Evolutionary conservation across 2,888 invertebrate genomes (phyloP).

Genomic region (Subacronicta megacephala): DNA sequence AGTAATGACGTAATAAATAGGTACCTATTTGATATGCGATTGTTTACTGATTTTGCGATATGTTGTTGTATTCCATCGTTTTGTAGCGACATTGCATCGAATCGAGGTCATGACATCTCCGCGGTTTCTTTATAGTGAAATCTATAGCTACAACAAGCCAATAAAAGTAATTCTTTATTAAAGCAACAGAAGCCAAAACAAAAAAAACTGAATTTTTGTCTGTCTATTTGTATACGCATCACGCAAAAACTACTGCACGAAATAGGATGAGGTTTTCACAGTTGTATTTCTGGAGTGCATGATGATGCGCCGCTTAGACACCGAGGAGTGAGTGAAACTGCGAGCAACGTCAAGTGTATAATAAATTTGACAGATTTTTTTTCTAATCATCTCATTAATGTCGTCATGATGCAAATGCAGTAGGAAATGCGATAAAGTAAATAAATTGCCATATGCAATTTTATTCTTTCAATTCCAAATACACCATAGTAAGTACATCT

Average conservation of each 20-base stretch:
- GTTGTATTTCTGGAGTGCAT: no score
- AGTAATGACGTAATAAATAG: background rate
- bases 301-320: no score
- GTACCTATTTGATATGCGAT: background rate
- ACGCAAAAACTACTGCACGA: no score
- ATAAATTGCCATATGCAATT: background rate
- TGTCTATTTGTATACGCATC: no score
- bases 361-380: no score
- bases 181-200: no score
- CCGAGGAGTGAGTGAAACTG: no score
- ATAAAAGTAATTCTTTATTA: constrained; percentile 9
- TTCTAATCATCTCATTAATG: background rate
- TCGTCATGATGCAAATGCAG: background rate
- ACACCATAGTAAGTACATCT: constrained; percentile 1
- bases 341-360: no score
- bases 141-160: constrained; percentile 4
- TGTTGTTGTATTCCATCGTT: background rate
- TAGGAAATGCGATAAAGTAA: background rate
- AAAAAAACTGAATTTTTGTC: no score
- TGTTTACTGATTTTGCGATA: constrained; percentile 5
- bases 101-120: constrained; percentile 31
- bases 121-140: constrained; percentile 33
- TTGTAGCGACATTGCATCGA: constrained; percentile 4
- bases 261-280: no score
- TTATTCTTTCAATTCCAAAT: constrained; percentile 9